Evolutionary conservation across 30 jellyfish, hydroid and myxozoan genomes (phyloP).

Genomic region (Sanderia malayensis): DNA sequence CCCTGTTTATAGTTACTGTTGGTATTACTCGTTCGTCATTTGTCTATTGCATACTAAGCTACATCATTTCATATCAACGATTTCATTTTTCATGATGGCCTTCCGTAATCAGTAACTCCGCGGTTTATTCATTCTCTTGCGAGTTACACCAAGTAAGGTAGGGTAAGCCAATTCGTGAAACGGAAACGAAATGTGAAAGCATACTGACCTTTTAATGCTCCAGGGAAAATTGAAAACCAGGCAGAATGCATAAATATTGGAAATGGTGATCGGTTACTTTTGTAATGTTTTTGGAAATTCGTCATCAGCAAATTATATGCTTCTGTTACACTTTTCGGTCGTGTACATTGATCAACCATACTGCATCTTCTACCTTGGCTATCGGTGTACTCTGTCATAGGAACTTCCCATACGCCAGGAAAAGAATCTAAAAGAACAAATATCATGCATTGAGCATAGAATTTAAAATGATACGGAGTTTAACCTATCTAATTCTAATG

Average conservation of each 20-base stretch:
- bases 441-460: too few species aligned
- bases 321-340: constrained; percentile 22
- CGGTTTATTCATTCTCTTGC: too few species aligned
- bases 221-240: constrained; percentile 24
- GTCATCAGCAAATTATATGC: constrained; percentile 50
- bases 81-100: too few species aligned
- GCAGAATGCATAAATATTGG: constrained; percentile 64
- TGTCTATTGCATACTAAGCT: too few species aligned
- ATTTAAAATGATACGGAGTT: too few species aligned
- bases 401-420: constrained; percentile 92
- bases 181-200: not conserved
- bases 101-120: too few species aligned
- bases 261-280: constrained; percentile 64
- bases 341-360: constrained; percentile 61
- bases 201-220: constrained; percentile 34
- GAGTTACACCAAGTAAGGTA: too few species aligned
- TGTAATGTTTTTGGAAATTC: constrained; percentile 53
- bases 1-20: too few species aligned
- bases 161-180: too few species aligned
- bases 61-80: too few species aligned
- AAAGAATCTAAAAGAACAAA: constrained; percentile 50
- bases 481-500: too few species aligned
- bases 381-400: constrained; percentile 63
- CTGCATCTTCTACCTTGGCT: constrained; percentile 36
- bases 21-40: too few species aligned